Evolutionary conservation across 37 sponge, comb jelly and placozoan species (phyloP).

Genomic region (Bolinopsis microptera): DNA sequence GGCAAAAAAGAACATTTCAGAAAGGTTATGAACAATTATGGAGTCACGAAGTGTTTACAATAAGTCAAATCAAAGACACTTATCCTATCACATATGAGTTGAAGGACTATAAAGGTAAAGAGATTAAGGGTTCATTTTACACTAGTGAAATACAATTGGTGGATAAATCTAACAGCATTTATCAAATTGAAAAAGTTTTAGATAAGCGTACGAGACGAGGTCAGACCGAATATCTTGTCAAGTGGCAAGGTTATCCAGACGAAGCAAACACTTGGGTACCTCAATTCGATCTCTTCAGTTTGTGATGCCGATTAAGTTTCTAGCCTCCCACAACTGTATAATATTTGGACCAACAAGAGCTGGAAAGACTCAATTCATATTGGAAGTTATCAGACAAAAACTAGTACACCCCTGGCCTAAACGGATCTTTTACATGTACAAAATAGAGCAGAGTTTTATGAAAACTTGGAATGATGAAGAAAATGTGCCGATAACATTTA

Average conservation of each 20-base stretch:
- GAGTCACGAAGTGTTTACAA: not conserved
- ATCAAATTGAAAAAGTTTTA: not conserved
- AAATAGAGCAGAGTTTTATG: slow-evolving; percentile 17
- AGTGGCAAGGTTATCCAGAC: slow-evolving; percentile 28
- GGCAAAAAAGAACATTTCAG: not conserved
- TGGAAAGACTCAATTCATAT: slow-evolving; percentile 55
- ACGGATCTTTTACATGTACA: slow-evolving; percentile 11
- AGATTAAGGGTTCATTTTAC: slow-evolving; percentile 2
- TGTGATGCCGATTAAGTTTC: slow-evolving; percentile 53
- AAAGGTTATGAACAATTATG: slow-evolving; percentile 17
- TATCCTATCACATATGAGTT: slow-evolving; percentile 36
- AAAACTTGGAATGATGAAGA: not conserved
- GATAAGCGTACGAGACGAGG: not conserved
- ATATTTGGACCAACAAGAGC: slow-evolving; percentile 24
- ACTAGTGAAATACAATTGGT: not conserved
- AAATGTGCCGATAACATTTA: not conserved
- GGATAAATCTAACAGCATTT: slow-evolving; percentile 31
- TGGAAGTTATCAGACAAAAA: not conserved
- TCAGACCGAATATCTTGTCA: slow-evolving; percentile 15
- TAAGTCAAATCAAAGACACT: not conserved
- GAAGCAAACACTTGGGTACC: not conserved
- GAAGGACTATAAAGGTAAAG: not conserved
- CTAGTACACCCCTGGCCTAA: not conserved
- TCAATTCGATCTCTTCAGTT: not conserved
- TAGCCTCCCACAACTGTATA: not conserved